phyloP scores from a whole-genome alignment of 1,140 invertebrate species.

The Lordiphosa collinella region DNA sequence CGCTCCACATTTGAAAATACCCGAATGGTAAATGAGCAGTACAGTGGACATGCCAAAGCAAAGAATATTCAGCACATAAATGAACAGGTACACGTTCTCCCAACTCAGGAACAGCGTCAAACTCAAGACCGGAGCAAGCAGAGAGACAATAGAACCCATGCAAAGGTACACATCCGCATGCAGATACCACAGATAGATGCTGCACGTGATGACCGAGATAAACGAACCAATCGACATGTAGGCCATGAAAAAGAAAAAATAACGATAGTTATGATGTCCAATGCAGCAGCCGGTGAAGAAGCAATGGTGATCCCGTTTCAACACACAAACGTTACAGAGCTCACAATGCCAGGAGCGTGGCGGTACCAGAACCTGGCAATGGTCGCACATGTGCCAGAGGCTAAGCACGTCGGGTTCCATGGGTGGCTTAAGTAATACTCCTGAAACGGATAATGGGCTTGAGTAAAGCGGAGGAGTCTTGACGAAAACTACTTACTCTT shows the following conservation, averaged over 20 bases:
- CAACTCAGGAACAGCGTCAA: slow-evolving; percentile 81
- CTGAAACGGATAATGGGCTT: slow-evolving; percentile 15
- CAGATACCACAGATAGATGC: slow-evolving; percentile 83
- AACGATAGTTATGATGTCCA: slow-evolving; percentile 93
- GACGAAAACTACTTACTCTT: slow-evolving; percentile 77
- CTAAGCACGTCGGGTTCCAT: slow-evolving; percentile 16
- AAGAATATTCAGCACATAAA: slow-evolving; percentile 85
- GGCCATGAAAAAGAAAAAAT: slow-evolving; percentile 91
- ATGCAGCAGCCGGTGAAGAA: slow-evolving; percentile 94
- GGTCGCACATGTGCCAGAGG: slow-evolving; percentile 87
- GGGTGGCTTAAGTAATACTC: slow-evolving; percentile 48
- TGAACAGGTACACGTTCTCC: slow-evolving; percentile 82
- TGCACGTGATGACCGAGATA: slow-evolving; percentile 86
- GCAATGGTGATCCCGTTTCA: slow-evolving; percentile 97
- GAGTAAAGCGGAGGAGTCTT: too few relatives aligned
- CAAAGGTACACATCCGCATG: slow-evolving; percentile 80
- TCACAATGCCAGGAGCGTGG: slow-evolving; percentile 94
- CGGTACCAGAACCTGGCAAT: slow-evolving; percentile 89
- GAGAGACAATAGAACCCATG: slow-evolving; percentile 82
- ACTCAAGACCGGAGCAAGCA: slow-evolving; percentile 84
- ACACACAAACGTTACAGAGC: slow-evolving; percentile 89
- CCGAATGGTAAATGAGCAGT: slow-evolving; percentile 86
- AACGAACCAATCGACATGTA: slow-evolving; percentile 87
- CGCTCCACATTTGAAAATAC: slow-evolving; percentile 83
- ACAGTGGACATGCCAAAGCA: slow-evolving; percentile 85